phyloP scores from a whole-genome alignment of 2,113 vertebrate genomes.

The Psophia crepitans region DNA sequence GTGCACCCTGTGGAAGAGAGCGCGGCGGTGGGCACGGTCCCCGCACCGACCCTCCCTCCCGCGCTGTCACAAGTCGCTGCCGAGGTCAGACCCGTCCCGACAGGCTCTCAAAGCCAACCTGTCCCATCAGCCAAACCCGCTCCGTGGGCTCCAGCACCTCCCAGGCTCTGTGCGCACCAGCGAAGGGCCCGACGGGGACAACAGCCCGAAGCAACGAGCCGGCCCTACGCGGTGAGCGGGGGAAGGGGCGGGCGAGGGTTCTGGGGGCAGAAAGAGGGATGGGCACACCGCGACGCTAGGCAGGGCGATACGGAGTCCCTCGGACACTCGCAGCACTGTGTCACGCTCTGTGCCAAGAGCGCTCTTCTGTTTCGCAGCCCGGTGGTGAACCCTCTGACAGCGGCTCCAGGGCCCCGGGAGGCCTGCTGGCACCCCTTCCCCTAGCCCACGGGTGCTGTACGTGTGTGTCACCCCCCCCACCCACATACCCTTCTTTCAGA shows the following conservation, averaged over 20 bases:
- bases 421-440: not conserved
- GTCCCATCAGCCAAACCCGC: not conserved
- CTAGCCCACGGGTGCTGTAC: accelerated
- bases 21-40: accelerated
- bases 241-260: not conserved
- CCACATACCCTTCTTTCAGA: conserved; percentile 73
- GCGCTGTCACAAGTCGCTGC: accelerated
- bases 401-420: too few relatives aligned
- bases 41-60: accelerated
- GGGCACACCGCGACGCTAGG: not conserved
- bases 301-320: not conserved
- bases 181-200: too few relatives aligned
- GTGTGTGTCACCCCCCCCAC: accelerated
- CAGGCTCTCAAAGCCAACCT: accelerated
- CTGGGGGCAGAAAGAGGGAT: accelerated
- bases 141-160: accelerated
- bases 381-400: not conserved
- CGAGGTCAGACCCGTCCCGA: not conserved
- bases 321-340: too few relatives aligned
- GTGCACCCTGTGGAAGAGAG: conserved; percentile 64
- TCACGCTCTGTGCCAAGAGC: too few relatives aligned
- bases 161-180: not conserved
- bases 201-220: not conserved
- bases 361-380: not conserved
- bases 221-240: not conserved